phyloP scores from a whole-genome alignment of 92 coral and sea anemone genomes.

The Palythoa grandis region DNA sequence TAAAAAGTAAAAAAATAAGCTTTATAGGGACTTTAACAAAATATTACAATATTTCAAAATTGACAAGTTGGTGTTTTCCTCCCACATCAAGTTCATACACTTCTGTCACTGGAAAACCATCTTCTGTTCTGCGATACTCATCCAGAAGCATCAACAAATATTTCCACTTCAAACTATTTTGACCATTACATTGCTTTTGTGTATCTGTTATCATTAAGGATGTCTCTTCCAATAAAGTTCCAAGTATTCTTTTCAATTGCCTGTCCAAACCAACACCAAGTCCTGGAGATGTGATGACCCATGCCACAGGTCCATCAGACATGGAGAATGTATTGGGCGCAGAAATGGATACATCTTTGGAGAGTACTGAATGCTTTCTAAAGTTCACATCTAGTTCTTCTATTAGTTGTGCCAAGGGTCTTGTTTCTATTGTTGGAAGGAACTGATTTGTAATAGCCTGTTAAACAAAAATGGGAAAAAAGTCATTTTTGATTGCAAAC shows the following conservation, averaged over 20 bases:
- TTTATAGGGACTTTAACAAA: neutral
- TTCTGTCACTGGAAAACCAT: conserved; percentile 25
- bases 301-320: conserved; percentile 22
- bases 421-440: neutral
- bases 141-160: conserved; percentile 35
- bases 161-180: neutral
- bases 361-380: neutral
- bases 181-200: neutral
- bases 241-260: neutral
- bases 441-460: neutral
- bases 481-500: neutral
- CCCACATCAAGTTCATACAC: conserved; percentile 13
- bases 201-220: neutral
- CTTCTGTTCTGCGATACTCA: conserved; percentile 20
- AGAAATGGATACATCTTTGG: neutral
- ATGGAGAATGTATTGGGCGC: neutral
- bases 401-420: conserved; percentile 11
- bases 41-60: conserved; percentile 34
- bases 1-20: too few species aligned
- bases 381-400: neutral
- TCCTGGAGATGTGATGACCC: conserved; percentile 36
- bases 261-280: conserved; percentile 16
- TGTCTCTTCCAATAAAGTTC: neutral
- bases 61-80: neutral
- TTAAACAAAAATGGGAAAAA: neutral